phyloP scores from a whole-genome alignment of 2,797 vertebrate genomes.

The Arctocebus calabarensis region DNA sequence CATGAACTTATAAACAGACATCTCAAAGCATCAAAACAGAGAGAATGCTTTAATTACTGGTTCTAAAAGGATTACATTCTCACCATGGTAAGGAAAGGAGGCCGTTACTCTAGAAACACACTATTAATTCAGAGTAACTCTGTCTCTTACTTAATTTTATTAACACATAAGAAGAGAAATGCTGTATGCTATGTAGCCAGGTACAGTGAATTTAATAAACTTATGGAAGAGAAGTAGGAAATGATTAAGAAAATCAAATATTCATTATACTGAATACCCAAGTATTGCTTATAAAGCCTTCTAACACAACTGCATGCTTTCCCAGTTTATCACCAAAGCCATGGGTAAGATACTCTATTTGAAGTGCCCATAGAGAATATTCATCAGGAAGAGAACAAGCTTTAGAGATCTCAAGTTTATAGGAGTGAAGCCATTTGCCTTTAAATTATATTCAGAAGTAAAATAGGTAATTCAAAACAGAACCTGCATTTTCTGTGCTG shows the following conservation, averaged over 20 bases:
- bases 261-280: neutral
- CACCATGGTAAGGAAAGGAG: neutral
- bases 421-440: slow-evolving; percentile 1
- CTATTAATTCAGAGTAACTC: neutral
- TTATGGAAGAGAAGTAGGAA: neutral
- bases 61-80: slow-evolving; percentile 20
- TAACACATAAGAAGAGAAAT: neutral
- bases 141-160: slow-evolving; percentile 9
- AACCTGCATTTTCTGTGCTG: neutral
- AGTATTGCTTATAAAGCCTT: slow-evolving; percentile 46
- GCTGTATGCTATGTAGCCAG: neutral
- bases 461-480: slow-evolving; percentile 27
- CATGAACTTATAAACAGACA: neutral
- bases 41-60: neutral
- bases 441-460: slow-evolving; percentile 37
- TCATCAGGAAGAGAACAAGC: neutral
- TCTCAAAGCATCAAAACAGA: slow-evolving; percentile 3
- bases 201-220: neutral
- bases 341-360: neutral
- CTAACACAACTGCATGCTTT: slow-evolving; percentile 35
- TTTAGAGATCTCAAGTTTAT: slow-evolving; percentile 18
- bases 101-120: neutral
- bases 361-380: neutral
- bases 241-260: neutral
- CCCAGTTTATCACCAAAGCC: neutral